Conservation (phyloP, 35 echinoderm and acorn worm species). For the Anneissia japonica region DNA sequence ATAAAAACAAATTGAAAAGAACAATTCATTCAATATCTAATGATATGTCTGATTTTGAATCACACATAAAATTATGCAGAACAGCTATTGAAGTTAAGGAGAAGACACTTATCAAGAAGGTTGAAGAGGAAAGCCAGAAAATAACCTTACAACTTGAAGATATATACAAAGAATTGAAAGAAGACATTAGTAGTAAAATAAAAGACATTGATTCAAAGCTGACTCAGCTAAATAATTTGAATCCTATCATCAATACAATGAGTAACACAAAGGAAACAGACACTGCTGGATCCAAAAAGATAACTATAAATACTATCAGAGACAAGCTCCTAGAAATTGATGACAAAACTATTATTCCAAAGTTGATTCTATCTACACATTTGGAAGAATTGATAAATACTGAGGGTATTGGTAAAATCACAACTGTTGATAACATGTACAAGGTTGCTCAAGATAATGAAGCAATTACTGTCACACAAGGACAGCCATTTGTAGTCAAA, state of each 20-base stretch:
- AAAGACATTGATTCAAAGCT: background rate
- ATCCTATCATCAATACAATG: background rate
- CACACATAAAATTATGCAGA: background rate
- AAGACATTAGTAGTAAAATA: background rate
- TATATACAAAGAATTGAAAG: background rate
- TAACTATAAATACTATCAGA: background rate
- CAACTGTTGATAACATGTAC: background rate
- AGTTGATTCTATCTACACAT: background rate
- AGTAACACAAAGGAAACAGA: background rate
- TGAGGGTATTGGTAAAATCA: background rate
- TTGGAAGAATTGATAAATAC: background rate
- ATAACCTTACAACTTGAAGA: background rate
- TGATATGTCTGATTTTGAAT: background rate
- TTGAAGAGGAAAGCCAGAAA: background rate
- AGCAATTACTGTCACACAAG: background rate
- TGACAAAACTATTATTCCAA: background rate
- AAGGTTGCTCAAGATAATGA: background rate
- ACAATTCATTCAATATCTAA: background rate
- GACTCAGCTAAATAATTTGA: background rate
- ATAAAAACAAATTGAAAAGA: background rate
- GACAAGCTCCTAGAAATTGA: background rate
- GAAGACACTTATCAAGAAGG: background rate
- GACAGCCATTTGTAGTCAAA: background rate
- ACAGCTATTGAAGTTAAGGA: background rate
- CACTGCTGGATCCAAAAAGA: background rate